Conservation (phyloP, 2,113 vertebrate species). For the Cranoglanis bouderius region DNA sequence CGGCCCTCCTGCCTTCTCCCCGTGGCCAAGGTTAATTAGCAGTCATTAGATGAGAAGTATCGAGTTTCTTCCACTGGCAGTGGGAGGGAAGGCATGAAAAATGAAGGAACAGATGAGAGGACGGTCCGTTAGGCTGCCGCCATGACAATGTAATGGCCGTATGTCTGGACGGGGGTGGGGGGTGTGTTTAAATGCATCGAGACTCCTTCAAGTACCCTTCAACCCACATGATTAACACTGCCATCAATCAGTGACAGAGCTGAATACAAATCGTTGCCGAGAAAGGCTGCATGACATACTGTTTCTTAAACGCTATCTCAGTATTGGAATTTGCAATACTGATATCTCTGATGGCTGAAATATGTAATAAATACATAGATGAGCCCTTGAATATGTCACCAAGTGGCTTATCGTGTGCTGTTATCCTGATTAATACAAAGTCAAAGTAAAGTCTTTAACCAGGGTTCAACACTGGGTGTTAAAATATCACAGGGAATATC, state of each 20-base stretch:
- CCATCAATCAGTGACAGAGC: slow-evolving; percentile 29
- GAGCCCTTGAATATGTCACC: neutral
- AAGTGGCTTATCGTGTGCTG: slow-evolving; percentile 3
- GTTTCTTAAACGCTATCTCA: neutral
- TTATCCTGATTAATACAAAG: neutral
- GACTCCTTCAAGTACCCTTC: slow-evolving; percentile 53
- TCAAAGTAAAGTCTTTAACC: neutral
- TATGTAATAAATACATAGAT: neutral
- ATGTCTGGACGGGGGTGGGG: neutral
- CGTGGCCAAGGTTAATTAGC: slow-evolving; percentile 63
- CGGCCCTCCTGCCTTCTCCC: slow-evolving; percentile 44
- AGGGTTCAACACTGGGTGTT: neutral
- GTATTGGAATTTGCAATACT: too few relatives aligned
- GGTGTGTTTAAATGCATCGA: slow-evolving; percentile 39
- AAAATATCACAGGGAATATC: neutral
- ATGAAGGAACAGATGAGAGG: slow-evolving; percentile 34
- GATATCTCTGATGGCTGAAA: neutral
- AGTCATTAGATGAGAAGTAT: slow-evolving; percentile 60
- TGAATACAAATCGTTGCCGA: slow-evolving; percentile 30
- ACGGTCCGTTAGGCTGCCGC: slow-evolving; percentile 31
- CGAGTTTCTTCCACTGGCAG: slow-evolving; percentile 24
- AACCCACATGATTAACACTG: slow-evolving; percentile 45
- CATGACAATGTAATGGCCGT: slow-evolving; percentile 34
- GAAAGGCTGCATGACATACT: neutral
- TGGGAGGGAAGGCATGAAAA: slow-evolving; percentile 40